phyloP scores from a whole-genome alignment of 2,113 vertebrate species.

The Arothron firmamentum region DNA sequence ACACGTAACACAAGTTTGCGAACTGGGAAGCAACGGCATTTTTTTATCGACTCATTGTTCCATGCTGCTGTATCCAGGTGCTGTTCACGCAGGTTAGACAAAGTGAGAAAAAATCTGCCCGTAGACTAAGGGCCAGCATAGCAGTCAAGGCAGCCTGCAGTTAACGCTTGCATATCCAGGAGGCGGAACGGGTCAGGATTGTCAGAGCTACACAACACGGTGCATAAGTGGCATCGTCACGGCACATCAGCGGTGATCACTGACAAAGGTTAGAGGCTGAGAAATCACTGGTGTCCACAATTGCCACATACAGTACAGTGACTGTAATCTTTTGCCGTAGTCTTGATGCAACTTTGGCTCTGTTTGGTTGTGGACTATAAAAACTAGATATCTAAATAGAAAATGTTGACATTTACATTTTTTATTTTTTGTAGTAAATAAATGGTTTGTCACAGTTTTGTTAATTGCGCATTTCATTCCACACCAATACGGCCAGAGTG shows the following conservation, averaged over 20 bases:
- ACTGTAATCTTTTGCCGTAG: constrained; percentile 2
- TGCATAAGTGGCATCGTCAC: constrained; percentile 6
- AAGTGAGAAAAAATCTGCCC: constrained; percentile 16
- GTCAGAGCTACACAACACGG: constrained; percentile 13
- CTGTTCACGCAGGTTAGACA: constrained; percentile 14
- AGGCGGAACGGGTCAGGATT: constrained; percentile 19
- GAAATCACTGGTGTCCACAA: constrained; percentile 14
- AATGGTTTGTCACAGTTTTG: constrained; percentile 9
- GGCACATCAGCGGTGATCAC: constrained; percentile 5
- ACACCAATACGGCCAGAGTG: constrained; percentile 37
- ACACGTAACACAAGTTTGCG: constrained; percentile 53
- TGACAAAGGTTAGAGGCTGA: constrained; percentile 23
- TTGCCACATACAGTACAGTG: constrained; percentile 3
- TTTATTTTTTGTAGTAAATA: constrained; percentile 13
- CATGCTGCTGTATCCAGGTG: not conserved
- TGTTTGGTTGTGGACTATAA: constrained; percentile 38
- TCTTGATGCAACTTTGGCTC: constrained; percentile 33
- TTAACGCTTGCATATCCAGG: constrained; percentile 2
- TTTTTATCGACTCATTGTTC: no score
- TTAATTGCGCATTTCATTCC: constrained; percentile 46
- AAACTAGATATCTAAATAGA: constrained; percentile 60
- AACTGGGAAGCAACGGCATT: constrained; percentile 11
- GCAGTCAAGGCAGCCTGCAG: constrained; percentile 4
- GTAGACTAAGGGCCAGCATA: not conserved
- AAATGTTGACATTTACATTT: constrained; percentile 34